Base-by-base conservation (phyloP, 2,113 vertebrate species). In the Jacana jacana region DNA sequence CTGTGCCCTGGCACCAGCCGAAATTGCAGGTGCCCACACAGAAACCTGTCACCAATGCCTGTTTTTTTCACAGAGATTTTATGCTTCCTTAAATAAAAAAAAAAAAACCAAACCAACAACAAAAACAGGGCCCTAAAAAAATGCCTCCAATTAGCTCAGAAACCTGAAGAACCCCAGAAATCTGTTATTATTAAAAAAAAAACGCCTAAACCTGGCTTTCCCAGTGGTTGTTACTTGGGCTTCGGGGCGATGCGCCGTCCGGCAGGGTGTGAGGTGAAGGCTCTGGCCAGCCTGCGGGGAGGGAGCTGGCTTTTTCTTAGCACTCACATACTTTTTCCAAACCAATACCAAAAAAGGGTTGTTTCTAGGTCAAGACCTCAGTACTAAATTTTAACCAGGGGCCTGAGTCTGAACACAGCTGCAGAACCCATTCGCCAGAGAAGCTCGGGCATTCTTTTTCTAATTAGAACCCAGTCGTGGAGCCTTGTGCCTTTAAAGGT, bases 291-390 rank as follows among this genome's bases (percentile, higher is more conserved):
- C 55, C 57, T 4, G 6, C 0, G 35, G 8, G 11, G n/a, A 57
- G 65, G 44, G 70, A 70, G 63, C 91, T 89, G 57, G 3, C 52
- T 40, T 89, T 78, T 65, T 66, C 91, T 30, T 44, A 35, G 86
- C 72, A 9, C 94, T 92, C 73, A 69, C 89, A 92, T 52, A 37
- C 81, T 91, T 95, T 42, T 84, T 97, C 91, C 91, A 95, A 93
- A 84, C 23, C 94, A 92, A 92, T 66, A 95, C 95, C 96, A 96
- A 97, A 97, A 97, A 96, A 95, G 95, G 95, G 77, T 83, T 89
- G 95, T 87, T 97, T 96, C 89, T 96, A 89, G 96, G 95, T 96
- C 93, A 95, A 51, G 95, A 97, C 94, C 91, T 93, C 86, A 64
- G 96, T 19, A 81, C 94, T 93, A 69, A 68, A 37, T 92, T 84